Conservation (phyloP, 1,140 invertebrate genomes). For the Parapsyche elsis region DNA sequence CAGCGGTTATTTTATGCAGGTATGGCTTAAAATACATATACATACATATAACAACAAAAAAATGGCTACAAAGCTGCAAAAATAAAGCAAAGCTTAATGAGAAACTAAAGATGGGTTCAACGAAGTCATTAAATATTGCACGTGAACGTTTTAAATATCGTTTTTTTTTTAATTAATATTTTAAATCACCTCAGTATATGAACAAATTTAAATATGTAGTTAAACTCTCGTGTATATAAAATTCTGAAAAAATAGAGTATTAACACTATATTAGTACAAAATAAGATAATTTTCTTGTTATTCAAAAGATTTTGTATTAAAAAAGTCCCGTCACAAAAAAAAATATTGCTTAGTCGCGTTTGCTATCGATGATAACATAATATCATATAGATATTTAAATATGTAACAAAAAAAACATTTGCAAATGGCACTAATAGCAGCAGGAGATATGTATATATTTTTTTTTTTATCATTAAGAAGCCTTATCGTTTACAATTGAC, state of each 20-base stretch:
- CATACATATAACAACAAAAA: too few species aligned
- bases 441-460: slow-evolving; percentile 21
- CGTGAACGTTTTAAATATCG: too few species aligned
- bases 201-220: neutral
- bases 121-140: too few species aligned
- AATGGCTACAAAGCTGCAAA: too few species aligned
- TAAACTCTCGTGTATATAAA: slow-evolving; percentile 5
- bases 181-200: neutral
- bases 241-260: slow-evolving; percentile 23
- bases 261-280: neutral
- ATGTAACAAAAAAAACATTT: slow-evolving; percentile 12
- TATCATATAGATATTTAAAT: neutral
- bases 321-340: slow-evolving; percentile 2
- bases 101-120: too few species aligned
- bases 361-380: neutral
- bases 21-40: too few species aligned
- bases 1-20: too few species aligned
- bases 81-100: too few species aligned
- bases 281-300: neutral
- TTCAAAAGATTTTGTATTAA: slow-evolving; percentile 10
- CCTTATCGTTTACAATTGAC: slow-evolving; percentile 38
- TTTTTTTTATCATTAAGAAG: slow-evolving; percentile 15
- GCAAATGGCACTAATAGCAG: slow-evolving; percentile 22
- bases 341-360: slow-evolving; percentile 15
- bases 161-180: neutral